A percentile compares a stretch with the other conserved stretches of the same genome.
phyloP scores from a whole-genome alignment of 2,888 invertebrate species.

The Lithophane ornitopus region DNA sequence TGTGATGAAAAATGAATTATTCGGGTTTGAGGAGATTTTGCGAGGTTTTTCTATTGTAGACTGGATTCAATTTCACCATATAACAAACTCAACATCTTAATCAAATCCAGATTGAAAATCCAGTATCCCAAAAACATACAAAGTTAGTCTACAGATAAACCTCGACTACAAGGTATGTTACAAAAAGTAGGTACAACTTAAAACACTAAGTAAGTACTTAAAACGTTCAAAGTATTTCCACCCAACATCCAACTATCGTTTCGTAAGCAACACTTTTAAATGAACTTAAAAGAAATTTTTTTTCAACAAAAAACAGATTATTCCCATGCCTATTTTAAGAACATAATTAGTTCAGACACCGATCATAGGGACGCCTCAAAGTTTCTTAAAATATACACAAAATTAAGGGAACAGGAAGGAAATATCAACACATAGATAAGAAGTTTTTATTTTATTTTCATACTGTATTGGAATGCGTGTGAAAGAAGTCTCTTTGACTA shows the following conservation, averaged over 20 bases:
- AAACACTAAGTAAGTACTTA: too few relatives aligned
- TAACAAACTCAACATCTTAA: constrained; percentile 7
- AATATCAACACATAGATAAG: constrained; percentile 30
- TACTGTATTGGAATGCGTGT: not conserved
- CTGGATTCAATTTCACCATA: constrained; percentile 3
- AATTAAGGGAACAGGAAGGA: constrained; percentile 45
- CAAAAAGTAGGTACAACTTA: not conserved
- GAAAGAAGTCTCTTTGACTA: constrained; percentile 10
- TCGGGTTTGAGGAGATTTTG: constrained; percentile 27
- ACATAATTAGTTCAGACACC: constrained; percentile 61
- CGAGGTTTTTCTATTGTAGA: constrained; percentile 4
- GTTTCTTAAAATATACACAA: constrained; percentile 49
- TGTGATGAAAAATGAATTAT: constrained; percentile 10
- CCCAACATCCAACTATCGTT: constrained; percentile 1
- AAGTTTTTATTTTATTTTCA: not conserved
- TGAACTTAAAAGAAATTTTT: constrained; percentile 12
- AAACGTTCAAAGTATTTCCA: not conserved
- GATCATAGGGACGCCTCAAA: constrained; percentile 60
- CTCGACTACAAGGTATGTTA: not conserved
- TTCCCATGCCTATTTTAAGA: constrained; percentile 47
- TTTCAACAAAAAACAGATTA: constrained; percentile 52
- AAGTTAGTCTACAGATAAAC: not conserved
- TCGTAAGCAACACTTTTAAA: constrained; percentile 2
- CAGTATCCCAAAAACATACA: not conserved
- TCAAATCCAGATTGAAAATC: constrained; percentile 15